Evolutionary conservation across 2,113 vertebrate species (phyloP), one percentile per base, ranked within the genome.

Genomic region (Empidonax alnorum): DNA sequence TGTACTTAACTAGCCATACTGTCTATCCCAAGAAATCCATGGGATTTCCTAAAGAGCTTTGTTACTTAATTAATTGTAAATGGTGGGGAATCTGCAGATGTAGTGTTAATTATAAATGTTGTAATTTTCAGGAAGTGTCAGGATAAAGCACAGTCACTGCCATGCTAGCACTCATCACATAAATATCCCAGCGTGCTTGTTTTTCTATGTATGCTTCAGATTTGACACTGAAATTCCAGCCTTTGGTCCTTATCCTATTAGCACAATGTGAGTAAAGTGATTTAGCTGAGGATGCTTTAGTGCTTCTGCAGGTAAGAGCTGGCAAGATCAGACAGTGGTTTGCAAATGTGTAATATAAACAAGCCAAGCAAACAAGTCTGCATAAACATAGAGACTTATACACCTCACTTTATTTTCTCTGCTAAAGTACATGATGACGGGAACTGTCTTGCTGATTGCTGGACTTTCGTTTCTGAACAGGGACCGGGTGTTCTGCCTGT

Each of bases 21-120:
- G 46, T 75, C 71, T 92, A 69, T 50, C 66, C 35, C 89, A 55
- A 42, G 84, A 94, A 90, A 93, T 66, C 52, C 3, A 2, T 39
- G 42, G 61, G 28, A 81, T 50, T 96, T 74, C 81, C 86, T 84
- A 10, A 65, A 77, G 52, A 92, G 56, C 35, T 94, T 89, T 97
- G 50, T 52, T 72, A 91, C 69, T 93, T 93, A 90, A 89, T 96
- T 95, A 33, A 78, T 90, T 97, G 89, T 82, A 96, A 90, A 88
- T 83, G 11, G 5, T 72, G 25, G 9, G 85, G 61, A 86, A 87
- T 67, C 89, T 88, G 79, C 90, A 91, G 61, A 76, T 91, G 56
- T 13, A 85, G 33, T 52, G 86, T 95, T 94, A 94, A 75, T 96
- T 92, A 92, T 65, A 82, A 96, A 94, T 90, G 14, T 93, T 76